Base-by-base conservation (phyloP, 2,113 vertebrate species). In the Oryctolagus cuniculus region DNA sequence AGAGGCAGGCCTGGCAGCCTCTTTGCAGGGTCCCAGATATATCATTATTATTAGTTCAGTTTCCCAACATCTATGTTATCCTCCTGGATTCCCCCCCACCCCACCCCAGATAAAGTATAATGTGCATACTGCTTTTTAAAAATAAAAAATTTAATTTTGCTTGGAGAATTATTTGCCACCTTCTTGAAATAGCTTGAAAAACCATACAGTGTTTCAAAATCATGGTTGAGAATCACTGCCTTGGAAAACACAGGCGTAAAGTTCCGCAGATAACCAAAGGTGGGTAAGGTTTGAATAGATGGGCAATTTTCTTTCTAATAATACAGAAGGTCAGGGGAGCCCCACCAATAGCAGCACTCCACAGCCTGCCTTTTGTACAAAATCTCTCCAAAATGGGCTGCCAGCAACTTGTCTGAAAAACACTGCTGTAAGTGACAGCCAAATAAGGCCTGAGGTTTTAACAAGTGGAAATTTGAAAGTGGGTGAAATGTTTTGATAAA, bases 401-500 rank as follows among this genome's bases (percentile, higher is more conserved):
- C 63, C 36, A 77, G 90, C 34, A 91, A 88, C 87, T 81, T 78
- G 11, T 85, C 77, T 85, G 81, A 78, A 95, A 95, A 94, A 89
- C 31, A 82, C 13, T 75, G 53, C 31, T 63, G 1, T 66, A 96
- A 90, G 19, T 92, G 90, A 93, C 75, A 94, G 49, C n/a, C 90
- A 69, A 77, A 86, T 61, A 96, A 96, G 55, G 31, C 5, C 21
- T 85, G 63, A 74, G 11, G 29, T 94, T 97, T 92, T 64, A 96
- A 95, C 0, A 53, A 92, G 63, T 58, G 72, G 25, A 87, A 97
- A 89, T 92, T 67, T 84, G 49, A 82, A 92, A 93, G 55, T 73
- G 27, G 53, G 12, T 0, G n/a, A 95, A 97, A 95, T 83, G 10
- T 13, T 97, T 97, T 95, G 87, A 96, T 93, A 90, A 93, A 31